phyloP scores from a whole-genome alignment of 2,888 invertebrate species.

The Stenodema calcarata region DNA sequence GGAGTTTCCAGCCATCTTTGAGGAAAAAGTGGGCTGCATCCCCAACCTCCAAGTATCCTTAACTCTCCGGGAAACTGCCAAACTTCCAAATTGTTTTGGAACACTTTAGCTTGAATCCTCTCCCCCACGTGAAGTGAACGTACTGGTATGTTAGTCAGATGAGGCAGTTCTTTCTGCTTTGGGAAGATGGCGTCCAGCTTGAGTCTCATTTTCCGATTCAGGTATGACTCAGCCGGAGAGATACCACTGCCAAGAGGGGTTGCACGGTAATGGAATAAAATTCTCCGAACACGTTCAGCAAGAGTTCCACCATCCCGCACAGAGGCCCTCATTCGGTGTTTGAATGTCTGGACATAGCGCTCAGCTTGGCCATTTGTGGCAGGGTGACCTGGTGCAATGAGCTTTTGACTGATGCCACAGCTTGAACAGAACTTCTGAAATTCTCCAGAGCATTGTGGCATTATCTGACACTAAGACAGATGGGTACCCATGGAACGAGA shows the following conservation, averaged over 20 bases:
- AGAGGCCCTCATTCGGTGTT: too few relatives aligned
- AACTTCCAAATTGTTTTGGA: neutral
- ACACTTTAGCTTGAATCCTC: neutral
- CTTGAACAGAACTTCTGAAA: too few relatives aligned
- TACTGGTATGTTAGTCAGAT: neutral
- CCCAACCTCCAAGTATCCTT: neutral
- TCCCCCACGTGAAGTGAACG: neutral
- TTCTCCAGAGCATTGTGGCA: too few relatives aligned
- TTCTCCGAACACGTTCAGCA: neutral
- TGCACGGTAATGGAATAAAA: neutral
- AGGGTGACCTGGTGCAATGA: too few relatives aligned
- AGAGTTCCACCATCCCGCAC: too few relatives aligned
- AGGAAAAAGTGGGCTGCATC: conserved; percentile 1
- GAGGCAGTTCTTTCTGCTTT: neutral
- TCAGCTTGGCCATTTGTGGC: too few relatives aligned
- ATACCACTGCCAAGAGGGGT: neutral
- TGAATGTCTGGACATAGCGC: too few relatives aligned
- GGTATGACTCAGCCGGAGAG: neutral
- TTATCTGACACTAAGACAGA: too few relatives aligned
- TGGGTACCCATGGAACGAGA: neutral
- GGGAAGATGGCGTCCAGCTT: conserved; percentile 6
- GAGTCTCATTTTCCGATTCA: neutral
- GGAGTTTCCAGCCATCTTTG: neutral
- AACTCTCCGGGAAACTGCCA: neutral
- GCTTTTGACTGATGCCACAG: too few relatives aligned